phyloP scores from a whole-genome alignment of 64 coral and sea anemone genomes.

The Exaiptasia diaphana region DNA sequence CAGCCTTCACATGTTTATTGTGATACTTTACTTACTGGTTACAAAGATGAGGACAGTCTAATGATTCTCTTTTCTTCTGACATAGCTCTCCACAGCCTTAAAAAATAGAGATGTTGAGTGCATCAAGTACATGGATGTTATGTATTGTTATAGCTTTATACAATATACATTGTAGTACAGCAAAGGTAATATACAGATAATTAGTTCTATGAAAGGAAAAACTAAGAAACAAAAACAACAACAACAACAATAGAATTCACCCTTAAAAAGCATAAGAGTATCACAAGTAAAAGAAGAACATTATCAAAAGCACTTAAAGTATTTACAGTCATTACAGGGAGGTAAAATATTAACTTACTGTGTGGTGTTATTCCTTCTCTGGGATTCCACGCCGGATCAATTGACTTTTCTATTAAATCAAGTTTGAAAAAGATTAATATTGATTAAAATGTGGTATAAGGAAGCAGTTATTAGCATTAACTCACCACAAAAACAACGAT shows the following conservation, averaged over 20 bases:
- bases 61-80: constrained; percentile 59
- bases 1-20: not conserved
- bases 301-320: too few relatives aligned
- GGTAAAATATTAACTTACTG: constrained; percentile 55
- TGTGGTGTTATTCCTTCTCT: constrained; percentile 88
- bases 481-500: constrained; percentile 85
- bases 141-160: too few relatives aligned
- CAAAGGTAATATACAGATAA: too few relatives aligned
- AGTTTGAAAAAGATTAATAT: not conserved
- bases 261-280: too few relatives aligned
- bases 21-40: constrained; percentile 67
- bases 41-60: constrained; percentile 72
- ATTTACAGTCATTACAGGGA: too few relatives aligned
- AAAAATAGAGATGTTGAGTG: not conserved
- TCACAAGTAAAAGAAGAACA: too few relatives aligned
- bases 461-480: not conserved
- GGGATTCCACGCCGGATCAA: constrained; percentile 73
- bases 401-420: constrained; percentile 48
- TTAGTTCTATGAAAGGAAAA: too few relatives aligned
- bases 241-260: too few relatives aligned
- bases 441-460: not conserved
- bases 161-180: too few relatives aligned
- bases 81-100: constrained; percentile 97
- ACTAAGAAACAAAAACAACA: too few relatives aligned
- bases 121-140: too few relatives aligned